Evolutionary conservation across 2,888 invertebrate genomes (phyloP), one percentile per base, ranked within the genome.

Genomic region (Protodeltote pygarga): DNA sequence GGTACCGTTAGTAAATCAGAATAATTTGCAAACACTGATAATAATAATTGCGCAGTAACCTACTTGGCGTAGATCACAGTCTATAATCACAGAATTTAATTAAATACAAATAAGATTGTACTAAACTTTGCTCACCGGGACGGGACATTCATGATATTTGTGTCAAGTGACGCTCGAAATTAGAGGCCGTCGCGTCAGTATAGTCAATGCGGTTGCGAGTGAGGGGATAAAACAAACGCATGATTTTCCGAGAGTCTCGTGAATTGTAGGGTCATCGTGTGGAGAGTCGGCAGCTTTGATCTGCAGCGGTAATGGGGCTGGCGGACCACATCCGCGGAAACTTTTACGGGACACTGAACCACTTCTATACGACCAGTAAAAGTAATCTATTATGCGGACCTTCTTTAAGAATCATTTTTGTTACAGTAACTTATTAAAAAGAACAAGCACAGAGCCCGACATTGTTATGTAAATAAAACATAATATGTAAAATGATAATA

Each of bases 281-380:
- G 61, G 71, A 78, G 77, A 73, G 75, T 62, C 65, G 66, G 58
- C 38, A 53, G 81, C 90, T 91, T 90, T 91, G 89, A 91, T 89
- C 86, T 77, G 72, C 67, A 71, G 68, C 77, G 76, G 78, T 81
- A 77, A 83, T 81, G 77, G 77, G 70, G 69, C 73, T 71, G 70
- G 63, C 75, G 77, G 83, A 82, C 84, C 87, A 83, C 79, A 82
- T 73, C 82, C 77, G 81, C 78, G 83, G 83, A 87, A 89, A 87
- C 84, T 86, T 89, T 90, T 75, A 88, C 90, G 90, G 88, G 85
- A 89, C 88, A 81, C 83, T 87, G 84, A 83, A 80, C 83, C 79
- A 84, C 87, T 83, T 88, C 87, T 85, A 72, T 87, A 83, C 80
- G 61, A 71, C 58, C 68, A 65, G 71, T 75, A 77, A 77, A 83